phyloP scores from a whole-genome alignment of 2,113 vertebrate genomes.

The Agapornis roseicollis region DNA sequence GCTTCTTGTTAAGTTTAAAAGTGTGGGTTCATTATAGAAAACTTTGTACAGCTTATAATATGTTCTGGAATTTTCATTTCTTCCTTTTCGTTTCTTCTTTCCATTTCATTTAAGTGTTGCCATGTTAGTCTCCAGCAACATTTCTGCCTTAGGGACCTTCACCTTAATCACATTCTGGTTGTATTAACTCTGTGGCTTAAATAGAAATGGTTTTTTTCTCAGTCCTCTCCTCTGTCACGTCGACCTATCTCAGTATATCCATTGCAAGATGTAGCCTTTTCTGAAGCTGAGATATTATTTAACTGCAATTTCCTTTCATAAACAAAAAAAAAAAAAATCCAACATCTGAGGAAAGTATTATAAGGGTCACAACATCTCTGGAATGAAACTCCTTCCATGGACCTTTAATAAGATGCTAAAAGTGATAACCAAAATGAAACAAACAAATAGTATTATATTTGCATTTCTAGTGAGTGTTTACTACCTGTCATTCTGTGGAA shows the following conservation, averaged over 20 bases:
- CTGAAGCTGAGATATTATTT: not conserved
- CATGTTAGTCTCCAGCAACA: not conserved
- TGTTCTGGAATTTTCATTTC: not conserved
- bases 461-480: not conserved
- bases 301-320: not conserved
- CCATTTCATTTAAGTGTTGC: not conserved
- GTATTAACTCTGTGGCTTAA: not conserved
- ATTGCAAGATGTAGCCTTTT: not conserved
- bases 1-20: constrained; percentile 11
- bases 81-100: constrained; percentile 7
- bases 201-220: not conserved
- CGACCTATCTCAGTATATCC: not conserved
- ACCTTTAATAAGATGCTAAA: not conserved
- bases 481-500: not conserved
- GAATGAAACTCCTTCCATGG: not conserved
- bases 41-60: not conserved
- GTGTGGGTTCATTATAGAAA: not conserved
- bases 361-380: not conserved
- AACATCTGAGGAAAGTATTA: not conserved
- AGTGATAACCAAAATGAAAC: not conserved
- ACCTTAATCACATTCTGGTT: constrained; percentile 15
- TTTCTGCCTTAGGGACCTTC: not conserved
- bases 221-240: not conserved
- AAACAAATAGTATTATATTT: not conserved
- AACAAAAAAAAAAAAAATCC: not conserved